Evolutionary conservation across 2,113 vertebrate genomes (phyloP).

Genomic region (Pholis gunnellus): DNA sequence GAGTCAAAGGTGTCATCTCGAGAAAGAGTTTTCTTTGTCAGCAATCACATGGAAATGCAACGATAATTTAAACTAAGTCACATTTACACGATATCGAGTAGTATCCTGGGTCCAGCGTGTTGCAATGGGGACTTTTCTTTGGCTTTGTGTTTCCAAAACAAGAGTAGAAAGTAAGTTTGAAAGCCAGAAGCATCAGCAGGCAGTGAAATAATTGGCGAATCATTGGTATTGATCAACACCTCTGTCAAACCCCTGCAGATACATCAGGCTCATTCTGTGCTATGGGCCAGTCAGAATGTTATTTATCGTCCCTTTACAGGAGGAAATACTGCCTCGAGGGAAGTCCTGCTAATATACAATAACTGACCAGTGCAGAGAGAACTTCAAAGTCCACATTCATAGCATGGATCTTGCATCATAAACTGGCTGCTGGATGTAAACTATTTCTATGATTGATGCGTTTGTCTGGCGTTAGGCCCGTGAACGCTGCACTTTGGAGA

Average conservation of each 20-base stretch:
- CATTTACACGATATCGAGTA: neutral
- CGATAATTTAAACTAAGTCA: neutral
- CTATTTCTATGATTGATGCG: constrained; percentile 64
- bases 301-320: constrained; percentile 44
- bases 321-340: constrained; percentile 9
- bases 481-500: constrained; percentile 25
- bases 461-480: constrained; percentile 38
- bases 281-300: constrained; percentile 27
- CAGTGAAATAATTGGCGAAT: constrained; percentile 31
- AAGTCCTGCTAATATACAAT: constrained; percentile 33
- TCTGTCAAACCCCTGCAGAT: constrained; percentile 38
- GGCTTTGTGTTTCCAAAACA: neutral
- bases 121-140: too few species aligned
- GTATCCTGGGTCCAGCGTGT: neutral
- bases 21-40: neutral
- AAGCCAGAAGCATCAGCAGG: constrained; percentile 24
- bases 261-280: constrained; percentile 44
- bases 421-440: constrained; percentile 28
- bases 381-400: constrained; percentile 33
- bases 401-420: constrained; percentile 42
- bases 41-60: neutral
- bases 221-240: constrained; percentile 48
- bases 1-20: constrained; percentile 5
- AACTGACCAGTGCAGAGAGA: constrained; percentile 26
- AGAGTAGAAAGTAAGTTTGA: constrained; percentile 6